Base-by-base conservation (phyloP, 2,113 vertebrate genomes). In the Rhagologus leucostigma region DNA sequence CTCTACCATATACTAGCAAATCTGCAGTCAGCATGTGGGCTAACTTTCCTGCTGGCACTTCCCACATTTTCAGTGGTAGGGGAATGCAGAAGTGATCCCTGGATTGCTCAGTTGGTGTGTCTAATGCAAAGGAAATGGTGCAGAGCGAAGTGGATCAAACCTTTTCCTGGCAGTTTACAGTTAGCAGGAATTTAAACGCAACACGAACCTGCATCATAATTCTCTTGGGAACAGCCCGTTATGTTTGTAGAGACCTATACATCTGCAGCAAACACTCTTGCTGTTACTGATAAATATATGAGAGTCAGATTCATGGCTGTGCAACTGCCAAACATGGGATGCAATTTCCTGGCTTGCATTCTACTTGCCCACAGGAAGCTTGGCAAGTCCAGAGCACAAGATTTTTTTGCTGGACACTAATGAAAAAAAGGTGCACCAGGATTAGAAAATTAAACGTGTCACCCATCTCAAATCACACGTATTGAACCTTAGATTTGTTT, bases 121-220 rank as follows among this genome's bases (percentile, higher is more conserved):
- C 33, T 69, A 56, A 88, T 22, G 46, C 57, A 92, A 73, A 88
- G 18, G 35, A 73, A 77, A 57, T 3, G 4, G 32, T 62, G 63
- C 57, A 65, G 70, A 77, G 27, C 62, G 24, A 42, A n/a, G 16
- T 5, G 17, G 37, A 81, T 32, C 24, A 50, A 74, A 41, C 35
- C 39, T 50, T 62, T 62, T 63, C 19, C 46, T 13, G 21, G 14
- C 37, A 92, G 49, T 50, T 69, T 42, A 79, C 10, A 63, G 50
- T 57, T 13, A 53, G 6, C 32, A 37, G 53, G 30, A n/a, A 53
- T 69, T 93, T 70, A 91, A 89, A 71, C 3, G 12, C 13, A 49
- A 73, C 33, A 62, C 0, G 1, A 76, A 60, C 11, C 30, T 35
- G 14, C 29, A 57, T 2, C 1, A 0, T 3, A 73, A 55, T 44